phyloP scores from a whole-genome alignment of 1,140 invertebrate genomes.

The Bombus confusus region DNA sequence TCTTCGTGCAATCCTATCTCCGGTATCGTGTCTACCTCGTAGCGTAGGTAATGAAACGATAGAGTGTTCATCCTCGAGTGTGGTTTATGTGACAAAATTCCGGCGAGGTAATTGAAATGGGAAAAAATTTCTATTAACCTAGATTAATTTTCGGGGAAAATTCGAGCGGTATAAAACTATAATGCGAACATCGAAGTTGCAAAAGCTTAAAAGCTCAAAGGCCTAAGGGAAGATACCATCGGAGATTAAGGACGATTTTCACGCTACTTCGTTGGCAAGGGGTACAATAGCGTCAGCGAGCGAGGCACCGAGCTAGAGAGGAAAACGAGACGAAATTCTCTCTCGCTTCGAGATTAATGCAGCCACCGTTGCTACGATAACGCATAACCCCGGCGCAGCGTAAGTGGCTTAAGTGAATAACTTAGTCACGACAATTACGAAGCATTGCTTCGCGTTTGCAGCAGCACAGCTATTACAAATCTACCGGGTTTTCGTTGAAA shows the following conservation, averaged over 20 bases:
- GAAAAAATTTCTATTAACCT: neutral
- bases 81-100: neutral
- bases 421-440: constrained; percentile 71
- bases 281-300: constrained; percentile 14
- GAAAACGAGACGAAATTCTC: constrained; percentile 35
- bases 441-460: constrained; percentile 54
- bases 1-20: too few species aligned
- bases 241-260: constrained; percentile 60
- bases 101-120: neutral
- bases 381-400: constrained; percentile 60
- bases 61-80: too few species aligned
- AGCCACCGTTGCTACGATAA: constrained; percentile 63
- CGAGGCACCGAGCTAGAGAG: neutral
- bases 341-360: constrained; percentile 63
- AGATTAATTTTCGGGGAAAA: neutral
- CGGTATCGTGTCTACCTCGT: too few species aligned
- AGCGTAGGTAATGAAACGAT: neutral
- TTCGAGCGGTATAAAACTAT: neutral
- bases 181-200: neutral
- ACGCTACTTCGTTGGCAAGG: constrained; percentile 23
- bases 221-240: constrained; percentile 34
- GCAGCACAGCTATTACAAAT: constrained; percentile 48
- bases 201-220: constrained; percentile 17
- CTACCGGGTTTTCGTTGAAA: constrained; percentile 47
- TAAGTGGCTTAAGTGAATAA: constrained; percentile 73